Base-by-base conservation (phyloP, 2,888 invertebrate species). In the Macrophya annulata region DNA sequence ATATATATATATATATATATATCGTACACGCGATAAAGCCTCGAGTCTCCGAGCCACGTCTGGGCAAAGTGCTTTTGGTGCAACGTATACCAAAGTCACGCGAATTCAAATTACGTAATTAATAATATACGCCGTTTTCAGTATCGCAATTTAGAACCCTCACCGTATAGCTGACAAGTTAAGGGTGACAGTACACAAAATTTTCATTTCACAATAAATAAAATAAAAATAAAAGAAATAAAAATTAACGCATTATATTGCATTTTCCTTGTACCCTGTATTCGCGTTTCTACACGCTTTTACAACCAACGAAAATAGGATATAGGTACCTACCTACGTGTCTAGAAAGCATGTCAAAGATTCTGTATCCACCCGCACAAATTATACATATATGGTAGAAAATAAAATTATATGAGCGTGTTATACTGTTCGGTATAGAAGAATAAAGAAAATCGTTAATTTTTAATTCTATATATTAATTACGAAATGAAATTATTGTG, bases 341-440 rank as follows among this genome's bases (percentile, higher is more conserved):
- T 21, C 81, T 81, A 81, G 81, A 81, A 81, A 81, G 81, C 81
- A 81, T 81, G 62, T 62, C 79, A 37, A 77, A 79, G 51, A 81
- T 81, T 59, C 43, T 72, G 12, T 8, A 43, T n/a, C 17, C 40
- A 12, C 59, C 81, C 17, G 81, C 25, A 43, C 40, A 17, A n/a
- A n/a, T 6, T 31, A 31, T 31, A 31, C n/a, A 31, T 12, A 31
- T 43, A 31, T 12, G 21, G 40, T 17, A 37, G 71, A 15, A 43
- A 31, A 31, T 71, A 55, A 55, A 55, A 55, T 17, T 55, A n/a
- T 5, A 6, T 6, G 71, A 71, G 65, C 25, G 25, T 72, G 43
- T 51, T 17, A 31, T 31, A 31, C 1, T 31, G 31, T 31, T 31
- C 51, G 0, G 51, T 55, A n/a, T 55, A n/a, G 1, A 55, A n/a